These are phyloP conservation scores for Tonatia bakeri DNA, from an alignment of 2,113 vertebrate genomes.

Conservation along the genomic window DNA sequence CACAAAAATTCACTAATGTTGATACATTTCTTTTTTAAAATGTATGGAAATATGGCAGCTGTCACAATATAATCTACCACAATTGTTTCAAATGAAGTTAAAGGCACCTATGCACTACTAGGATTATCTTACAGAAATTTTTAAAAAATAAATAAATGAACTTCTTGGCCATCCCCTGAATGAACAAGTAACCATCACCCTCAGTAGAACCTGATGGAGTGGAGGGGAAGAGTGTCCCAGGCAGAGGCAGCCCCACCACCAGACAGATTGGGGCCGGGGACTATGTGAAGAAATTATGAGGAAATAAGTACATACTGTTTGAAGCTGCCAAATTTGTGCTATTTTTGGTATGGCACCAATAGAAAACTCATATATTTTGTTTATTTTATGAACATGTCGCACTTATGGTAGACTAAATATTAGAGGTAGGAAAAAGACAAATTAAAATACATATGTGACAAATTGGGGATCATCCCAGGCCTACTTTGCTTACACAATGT, in stretches of 20 bases:
- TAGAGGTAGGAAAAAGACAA: background rate
- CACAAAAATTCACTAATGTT: too few relatives aligned
- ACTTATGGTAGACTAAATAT: background rate
- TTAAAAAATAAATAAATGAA: too few relatives aligned
- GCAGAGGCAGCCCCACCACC: rapidly evolving
- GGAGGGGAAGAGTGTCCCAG: rapidly evolving
- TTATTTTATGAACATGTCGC: background rate
- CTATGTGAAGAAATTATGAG: background rate
- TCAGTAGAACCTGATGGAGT: background rate
- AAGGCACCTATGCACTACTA: too few relatives aligned
- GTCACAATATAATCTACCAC: too few relatives aligned
- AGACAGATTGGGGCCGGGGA: background rate
- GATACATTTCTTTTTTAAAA: too few relatives aligned
- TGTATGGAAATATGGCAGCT: too few relatives aligned
- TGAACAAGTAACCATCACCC: background rate
- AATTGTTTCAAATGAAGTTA: too few relatives aligned
- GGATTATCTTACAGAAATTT: too few relatives aligned
- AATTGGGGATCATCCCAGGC: too few relatives aligned
- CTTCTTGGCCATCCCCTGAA: too few relatives aligned
- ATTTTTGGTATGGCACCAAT: background rate
- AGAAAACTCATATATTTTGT: background rate
- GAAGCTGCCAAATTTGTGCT: background rate
- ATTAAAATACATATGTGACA: background rate
- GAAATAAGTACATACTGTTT: background rate
- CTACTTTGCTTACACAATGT: background rate